These are phyloP conservation scores for Pipra filicauda DNA, from an alignment of 2,113 vertebrate species.

Conservation along the genomic window DNA sequence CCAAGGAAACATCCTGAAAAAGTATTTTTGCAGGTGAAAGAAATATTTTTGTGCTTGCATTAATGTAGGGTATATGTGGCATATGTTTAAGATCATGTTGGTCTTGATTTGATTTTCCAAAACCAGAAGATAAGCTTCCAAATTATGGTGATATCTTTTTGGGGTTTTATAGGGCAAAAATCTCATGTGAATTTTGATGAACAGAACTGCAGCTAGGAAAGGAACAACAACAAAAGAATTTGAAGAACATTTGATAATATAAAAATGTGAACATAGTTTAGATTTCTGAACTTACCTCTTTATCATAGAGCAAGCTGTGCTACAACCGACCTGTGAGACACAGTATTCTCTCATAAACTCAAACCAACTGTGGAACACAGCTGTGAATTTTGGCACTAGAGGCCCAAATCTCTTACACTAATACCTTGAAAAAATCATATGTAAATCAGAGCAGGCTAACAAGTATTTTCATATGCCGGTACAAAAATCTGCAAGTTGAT, in stretches of 20 bases:
- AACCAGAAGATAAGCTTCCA: not conserved
- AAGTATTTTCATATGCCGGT: not conserved
- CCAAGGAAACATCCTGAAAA: not conserved
- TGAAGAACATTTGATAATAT: not conserved
- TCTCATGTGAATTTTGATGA: not conserved
- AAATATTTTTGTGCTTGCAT: not conserved
- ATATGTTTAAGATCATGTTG: not conserved
- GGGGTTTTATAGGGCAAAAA: not conserved
- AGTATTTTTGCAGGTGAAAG: not conserved
- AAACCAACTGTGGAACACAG: not conserved
- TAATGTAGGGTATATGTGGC: not conserved
- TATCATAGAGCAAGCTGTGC: not conserved
- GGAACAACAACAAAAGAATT: not conserved
- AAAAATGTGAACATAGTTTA: not conserved
- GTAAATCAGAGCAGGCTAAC: not conserved
- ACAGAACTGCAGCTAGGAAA: not conserved
- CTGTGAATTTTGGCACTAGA: not conserved
- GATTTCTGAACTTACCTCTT: not conserved
- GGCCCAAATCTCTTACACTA: not conserved
- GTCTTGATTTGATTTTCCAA: not conserved
- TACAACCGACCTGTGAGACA: not conserved
- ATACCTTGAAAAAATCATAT: not conserved
- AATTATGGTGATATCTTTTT: not conserved
- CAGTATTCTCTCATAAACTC: not conserved
- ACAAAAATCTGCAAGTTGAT: not conserved